Evolutionary conservation across 2,888 invertebrate genomes (phyloP), one percentile per base, ranked within the genome.

Genomic region (Agrenia bidenticulata): DNA sequence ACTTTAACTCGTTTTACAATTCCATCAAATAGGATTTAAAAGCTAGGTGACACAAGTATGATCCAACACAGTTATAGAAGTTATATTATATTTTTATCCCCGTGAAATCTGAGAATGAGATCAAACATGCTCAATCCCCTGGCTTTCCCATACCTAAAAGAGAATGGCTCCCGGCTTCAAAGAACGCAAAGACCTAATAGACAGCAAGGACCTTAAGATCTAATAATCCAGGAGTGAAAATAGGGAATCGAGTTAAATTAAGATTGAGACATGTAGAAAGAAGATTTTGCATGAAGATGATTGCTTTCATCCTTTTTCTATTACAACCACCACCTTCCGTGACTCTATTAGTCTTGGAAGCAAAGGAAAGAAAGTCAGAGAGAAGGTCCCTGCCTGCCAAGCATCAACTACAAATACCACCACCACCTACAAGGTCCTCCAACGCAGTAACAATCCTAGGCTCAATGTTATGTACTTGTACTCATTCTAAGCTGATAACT

Each of bases 231-330:
- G 21, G 24, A 58, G 58, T 42, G 11, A 45, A 37, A 32, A 13
- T 15, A 19, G 2, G 21, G 50, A 32, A 60, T 32, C 15, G 50
- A 51, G 24, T 45, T 51, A 53, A 53, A 61, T 53, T 24, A 42
- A 54, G 51, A 61, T 61, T 61, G 61, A 61, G 61, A 54, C 42
- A 42, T 59, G 45, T 24, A 49, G 23, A 32, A n/a, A 45, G 32
- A 42, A 23, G 49, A 55, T 56, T 62, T 62, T 62, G 62, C 62
- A 62, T 62, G 62, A 62, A 50, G 19, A 41, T 62, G 37, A 21
- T 62, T 21, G 55, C 27, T 37, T 27, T 55, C 55, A 37, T 27
- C 55, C 17, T 32, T 17, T 32, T 37, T 32, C 37, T 55, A 13
- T n/a, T 23, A 32, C 55, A 5, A 26, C 55, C 55, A 26, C 27